These are phyloP conservation scores for Pogoniulus pusillus DNA, from an alignment of 2,797 vertebrate genomes.

Conservation along the genomic window DNA sequence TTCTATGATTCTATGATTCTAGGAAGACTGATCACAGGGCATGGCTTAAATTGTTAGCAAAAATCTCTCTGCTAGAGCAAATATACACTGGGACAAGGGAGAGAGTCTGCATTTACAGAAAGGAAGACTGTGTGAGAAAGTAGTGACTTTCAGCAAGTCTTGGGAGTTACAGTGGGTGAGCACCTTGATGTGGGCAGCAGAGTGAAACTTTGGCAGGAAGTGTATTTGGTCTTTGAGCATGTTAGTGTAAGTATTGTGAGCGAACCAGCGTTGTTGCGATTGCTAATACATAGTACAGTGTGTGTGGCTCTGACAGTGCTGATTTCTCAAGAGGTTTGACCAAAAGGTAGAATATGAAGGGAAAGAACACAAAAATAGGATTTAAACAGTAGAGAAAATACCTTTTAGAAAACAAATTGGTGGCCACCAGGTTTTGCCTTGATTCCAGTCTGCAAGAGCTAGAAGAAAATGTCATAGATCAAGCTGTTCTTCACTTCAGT, in stretches of 20 bases:
- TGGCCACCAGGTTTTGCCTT: neutral
- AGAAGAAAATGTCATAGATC: neutral
- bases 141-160: neutral
- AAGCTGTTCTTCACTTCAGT: neutral
- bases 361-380: neutral
- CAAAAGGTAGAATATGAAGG: neutral
- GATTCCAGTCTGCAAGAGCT: neutral
- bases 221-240: neutral
- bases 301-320: neutral
- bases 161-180: neutral
- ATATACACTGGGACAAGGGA: too few species aligned
- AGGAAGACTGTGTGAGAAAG: neutral
- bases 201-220: neutral
- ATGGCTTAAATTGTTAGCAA: neutral
- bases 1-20: too few species aligned
- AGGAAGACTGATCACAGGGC: neutral
- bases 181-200: neutral
- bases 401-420: neutral
- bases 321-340: neutral
- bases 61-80: neutral
- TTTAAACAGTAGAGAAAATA: neutral
- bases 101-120: neutral
- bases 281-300: neutral
- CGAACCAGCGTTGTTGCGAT: neutral
- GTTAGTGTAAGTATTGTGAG: neutral